Conservation (phyloP, 2,113 vertebrate species). For the Tonatia bakeri region DNA sequence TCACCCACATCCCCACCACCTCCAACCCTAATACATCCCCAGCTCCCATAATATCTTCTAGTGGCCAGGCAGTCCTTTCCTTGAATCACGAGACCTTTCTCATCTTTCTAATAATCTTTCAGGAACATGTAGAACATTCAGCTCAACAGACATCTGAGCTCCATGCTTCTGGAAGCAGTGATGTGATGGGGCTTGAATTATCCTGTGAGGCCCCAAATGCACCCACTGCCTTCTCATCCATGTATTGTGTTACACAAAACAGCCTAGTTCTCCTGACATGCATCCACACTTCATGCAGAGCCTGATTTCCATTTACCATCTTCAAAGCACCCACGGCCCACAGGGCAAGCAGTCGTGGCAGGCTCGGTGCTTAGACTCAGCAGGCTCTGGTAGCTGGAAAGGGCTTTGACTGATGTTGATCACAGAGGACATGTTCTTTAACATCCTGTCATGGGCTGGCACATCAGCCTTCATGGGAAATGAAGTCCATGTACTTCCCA, state of each 20-base stretch:
- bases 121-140: not conserved
- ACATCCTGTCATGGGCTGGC: fast-evolving
- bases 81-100: not conserved
- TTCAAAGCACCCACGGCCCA: not conserved
- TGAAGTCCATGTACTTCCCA: not conserved
- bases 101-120: not conserved
- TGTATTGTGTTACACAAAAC: not conserved
- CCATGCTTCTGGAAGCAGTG: not conserved
- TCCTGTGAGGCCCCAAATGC: not conserved
- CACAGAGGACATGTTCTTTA: fast-evolving
- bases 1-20: not conserved
- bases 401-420: not conserved
- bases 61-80: not conserved
- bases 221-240: not conserved
- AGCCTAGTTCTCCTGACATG: not conserved
- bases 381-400: not conserved
- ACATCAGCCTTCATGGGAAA: not conserved
- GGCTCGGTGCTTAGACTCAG: fast-evolving
- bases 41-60: not conserved
- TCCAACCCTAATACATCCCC: not conserved
- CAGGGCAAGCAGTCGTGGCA: not conserved
- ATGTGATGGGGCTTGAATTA: not conserved
- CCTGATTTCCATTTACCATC: not conserved
- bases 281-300: not conserved
- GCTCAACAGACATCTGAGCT: not conserved